Percentiles rank a stretch among this genome's conserved stretches.
Conservation (phyloP, 2,113 vertebrate species). For the Poeciliopsis retropinna region DNA sequence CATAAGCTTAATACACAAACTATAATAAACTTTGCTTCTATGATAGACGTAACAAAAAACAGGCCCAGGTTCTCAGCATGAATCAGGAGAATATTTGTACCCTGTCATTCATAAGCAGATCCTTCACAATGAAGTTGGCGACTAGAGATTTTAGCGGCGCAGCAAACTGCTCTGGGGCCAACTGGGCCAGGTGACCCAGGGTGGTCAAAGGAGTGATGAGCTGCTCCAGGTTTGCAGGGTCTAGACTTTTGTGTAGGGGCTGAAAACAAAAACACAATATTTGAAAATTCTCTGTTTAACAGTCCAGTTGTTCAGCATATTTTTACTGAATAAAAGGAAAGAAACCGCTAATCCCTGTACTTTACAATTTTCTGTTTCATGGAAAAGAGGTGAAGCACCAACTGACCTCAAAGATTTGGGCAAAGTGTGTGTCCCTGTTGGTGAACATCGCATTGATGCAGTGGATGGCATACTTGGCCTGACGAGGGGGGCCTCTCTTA, state of each 20-base stretch:
- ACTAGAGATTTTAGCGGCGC: conserved; percentile 95
- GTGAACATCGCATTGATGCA: conserved; percentile 98
- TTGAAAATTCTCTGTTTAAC: background rate
- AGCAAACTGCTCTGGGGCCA: conserved; percentile 96
- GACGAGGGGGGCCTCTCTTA: conserved; percentile 93
- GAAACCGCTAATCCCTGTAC: too few species aligned
- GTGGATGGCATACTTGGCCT: conserved; percentile 97
- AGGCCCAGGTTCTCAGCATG: too few species aligned
- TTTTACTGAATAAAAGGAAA: background rate
- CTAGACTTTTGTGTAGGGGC: conserved; percentile 96
- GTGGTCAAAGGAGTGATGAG: conserved; percentile 94
- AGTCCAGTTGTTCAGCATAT: background rate
- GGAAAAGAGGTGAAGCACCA: background rate
- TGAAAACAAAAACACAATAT: conserved; percentile 53
- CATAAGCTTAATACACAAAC: too few species aligned
- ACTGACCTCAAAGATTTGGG: conserved; percentile 98
- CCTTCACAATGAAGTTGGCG: conserved; percentile 98
- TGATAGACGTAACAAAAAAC: background rate
- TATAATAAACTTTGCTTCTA: too few species aligned
- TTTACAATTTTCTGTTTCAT: background rate
- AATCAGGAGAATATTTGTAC: conserved; percentile 60
- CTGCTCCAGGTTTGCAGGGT: conserved; percentile 95
- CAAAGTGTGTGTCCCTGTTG: conserved; percentile 98
- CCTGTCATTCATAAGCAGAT: conserved; percentile 96
- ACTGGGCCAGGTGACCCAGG: conserved; percentile 94